phyloP scores from a whole-genome alignment of 1,140 invertebrate species.

The Cotesia vestalis region DNA sequence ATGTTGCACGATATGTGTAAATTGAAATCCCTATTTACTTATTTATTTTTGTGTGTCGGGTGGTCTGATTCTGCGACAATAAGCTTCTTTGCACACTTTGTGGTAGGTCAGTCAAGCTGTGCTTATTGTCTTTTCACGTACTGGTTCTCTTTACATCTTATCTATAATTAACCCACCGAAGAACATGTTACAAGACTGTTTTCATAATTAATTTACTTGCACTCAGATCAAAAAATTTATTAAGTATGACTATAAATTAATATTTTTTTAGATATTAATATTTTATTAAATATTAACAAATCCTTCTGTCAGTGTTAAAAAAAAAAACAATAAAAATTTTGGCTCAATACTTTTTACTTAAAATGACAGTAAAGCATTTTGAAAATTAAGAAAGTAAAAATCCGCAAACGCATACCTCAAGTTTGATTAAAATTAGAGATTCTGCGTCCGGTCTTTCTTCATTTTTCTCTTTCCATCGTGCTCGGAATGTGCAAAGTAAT shows the following conservation, averaged over 20 bases:
- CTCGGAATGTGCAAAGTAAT: conserved; percentile 23
- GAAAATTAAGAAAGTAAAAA: conserved; percentile 20
- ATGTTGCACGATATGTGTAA: conserved; percentile 29
- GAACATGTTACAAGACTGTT: too few relatives aligned
- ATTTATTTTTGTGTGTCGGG: not conserved
- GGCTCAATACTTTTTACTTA: too few relatives aligned
- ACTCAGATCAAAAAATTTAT: too few relatives aligned
- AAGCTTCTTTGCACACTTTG: not conserved
- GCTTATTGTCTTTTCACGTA: too few relatives aligned
- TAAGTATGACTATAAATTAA: too few relatives aligned
- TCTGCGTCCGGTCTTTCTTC: conserved; percentile 16
- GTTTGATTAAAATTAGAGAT: conserved; percentile 31
- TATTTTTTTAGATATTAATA: too few relatives aligned
- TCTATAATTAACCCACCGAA: not conserved
- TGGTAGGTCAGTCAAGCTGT: not conserved
- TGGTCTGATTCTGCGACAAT: conserved; percentile 12
- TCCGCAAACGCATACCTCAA: conserved; percentile 26
- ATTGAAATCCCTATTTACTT: conserved; percentile 21
- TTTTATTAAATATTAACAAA: too few relatives aligned
- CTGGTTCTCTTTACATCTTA: not conserved
- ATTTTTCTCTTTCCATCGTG: conserved; percentile 10
- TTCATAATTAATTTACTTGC: too few relatives aligned
- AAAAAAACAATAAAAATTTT: too few relatives aligned
- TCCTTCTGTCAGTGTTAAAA: too few relatives aligned
- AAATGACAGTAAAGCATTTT: too few relatives aligned